These are phyloP conservation scores for Dicycla oo DNA, from an alignment of 2,888 invertebrate genomes.

Conservation along the genomic window DNA sequence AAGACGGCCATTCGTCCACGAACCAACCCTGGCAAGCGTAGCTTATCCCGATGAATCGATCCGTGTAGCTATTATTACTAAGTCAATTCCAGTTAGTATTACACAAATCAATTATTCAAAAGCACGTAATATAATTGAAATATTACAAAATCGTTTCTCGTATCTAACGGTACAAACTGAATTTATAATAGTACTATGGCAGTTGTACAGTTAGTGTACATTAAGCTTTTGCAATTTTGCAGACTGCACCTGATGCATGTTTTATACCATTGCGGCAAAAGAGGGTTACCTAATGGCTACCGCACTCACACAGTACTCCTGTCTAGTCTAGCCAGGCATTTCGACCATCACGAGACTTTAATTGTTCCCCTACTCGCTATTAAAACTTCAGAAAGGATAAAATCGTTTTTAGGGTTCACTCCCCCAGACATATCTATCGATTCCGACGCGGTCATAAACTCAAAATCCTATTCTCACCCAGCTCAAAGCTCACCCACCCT, in stretches of 20 bases:
- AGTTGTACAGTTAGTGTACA: conserved; percentile 20
- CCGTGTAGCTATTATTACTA: too few relatives aligned
- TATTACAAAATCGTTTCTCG: conserved; percentile 22
- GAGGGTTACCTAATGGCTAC: conserved; percentile 33
- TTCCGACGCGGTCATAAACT: conserved; percentile 61
- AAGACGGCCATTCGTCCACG: too few relatives aligned
- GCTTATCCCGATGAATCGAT: too few relatives aligned
- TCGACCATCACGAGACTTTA: conserved; percentile 12
- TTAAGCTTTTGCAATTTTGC: conserved; percentile 54
- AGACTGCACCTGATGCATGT: conserved; percentile 65
- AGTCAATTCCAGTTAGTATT: not conserved
- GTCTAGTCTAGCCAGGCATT: conserved; percentile 32
- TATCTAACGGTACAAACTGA: conserved; percentile 21
- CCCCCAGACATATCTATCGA: conserved; percentile 67
- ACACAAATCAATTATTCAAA: conserved; percentile 7
- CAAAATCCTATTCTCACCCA: conserved; percentile 64
- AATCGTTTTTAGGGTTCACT: conserved; percentile 33
- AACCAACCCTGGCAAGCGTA: too few relatives aligned
- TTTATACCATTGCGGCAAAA: conserved; percentile 61
- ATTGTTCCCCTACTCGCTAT: conserved; percentile 24
- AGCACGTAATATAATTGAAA: not conserved
- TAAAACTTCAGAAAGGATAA: conserved; percentile 12
- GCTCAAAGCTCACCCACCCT: conserved; percentile 54
- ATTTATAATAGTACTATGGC: conserved; percentile 24
- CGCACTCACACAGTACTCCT: conserved; percentile 8